Evolutionary conservation across 1,140 invertebrate genomes (phyloP).

Genomic region (Diorhabda carinulata): DNA sequence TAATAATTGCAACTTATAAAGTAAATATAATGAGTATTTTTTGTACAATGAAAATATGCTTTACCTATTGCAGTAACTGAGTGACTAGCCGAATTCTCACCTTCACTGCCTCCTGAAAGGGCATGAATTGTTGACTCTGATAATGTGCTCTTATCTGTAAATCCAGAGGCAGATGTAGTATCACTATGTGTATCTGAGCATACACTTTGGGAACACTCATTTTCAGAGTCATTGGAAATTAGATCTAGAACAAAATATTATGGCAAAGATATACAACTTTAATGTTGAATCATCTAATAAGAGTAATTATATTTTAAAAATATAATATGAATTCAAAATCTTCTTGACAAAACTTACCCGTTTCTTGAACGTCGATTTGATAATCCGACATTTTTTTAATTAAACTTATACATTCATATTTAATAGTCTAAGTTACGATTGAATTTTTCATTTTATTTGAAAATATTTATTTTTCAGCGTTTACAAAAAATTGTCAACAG

Average conservation of each 20-base stretch:
- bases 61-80: constrained; percentile 23
- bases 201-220: constrained; percentile 37
- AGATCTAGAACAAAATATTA: constrained; percentile 27
- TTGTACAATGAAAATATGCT: background rate
- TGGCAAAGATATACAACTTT: too few species aligned
- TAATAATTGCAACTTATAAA: background rate
- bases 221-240: constrained; percentile 37
- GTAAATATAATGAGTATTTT: background rate
- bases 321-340: too few species aligned
- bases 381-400: constrained; percentile 25
- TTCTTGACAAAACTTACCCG: constrained; percentile 12
- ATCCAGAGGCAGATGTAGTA: constrained; percentile 34
- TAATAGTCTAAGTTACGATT: too few species aligned
- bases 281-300: too few species aligned
- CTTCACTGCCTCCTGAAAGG: constrained; percentile 28
- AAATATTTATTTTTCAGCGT: too few species aligned
- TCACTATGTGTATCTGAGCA: constrained; percentile 40
- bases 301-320: too few species aligned
- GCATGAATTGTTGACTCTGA: constrained; percentile 39
- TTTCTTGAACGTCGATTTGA: constrained; percentile 26
- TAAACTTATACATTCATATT: too few species aligned
- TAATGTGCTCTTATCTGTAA: constrained; percentile 39
- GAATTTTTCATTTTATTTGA: too few species aligned
- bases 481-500: too few species aligned
- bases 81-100: constrained; percentile 19